These are phyloP conservation scores for human (Homo sapiens) DNA, from an alignment of 2,113 vertebrate species.

Conservation along the genomic window GRCh38 chr14:84545001-84545500, in stretches of 20 bases:
- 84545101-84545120: neutral
- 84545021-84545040: conserved; percentile 53
- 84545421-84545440: accelerated
- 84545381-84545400: neutral
- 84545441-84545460: neutral
- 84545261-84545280: neutral
- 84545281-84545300: too few species aligned
- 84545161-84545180: neutral
- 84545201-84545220: neutral
- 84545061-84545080: conserved; percentile 55
- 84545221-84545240: neutral
- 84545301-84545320: neutral
- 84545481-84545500: neutral
- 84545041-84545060: conserved; percentile 50
- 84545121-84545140: neutral
- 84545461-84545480: neutral
- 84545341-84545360: neutral
- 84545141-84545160: neutral
- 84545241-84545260: neutral
- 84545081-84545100: conserved; percentile 52
- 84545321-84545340: neutral
- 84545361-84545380: neutral
- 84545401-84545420: neutral
- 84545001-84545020: conserved; percentile 55
- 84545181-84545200: neutral